phyloP scores from a whole-genome alignment of 2,113 vertebrate species.

The Cinclus cinclus region DNA sequence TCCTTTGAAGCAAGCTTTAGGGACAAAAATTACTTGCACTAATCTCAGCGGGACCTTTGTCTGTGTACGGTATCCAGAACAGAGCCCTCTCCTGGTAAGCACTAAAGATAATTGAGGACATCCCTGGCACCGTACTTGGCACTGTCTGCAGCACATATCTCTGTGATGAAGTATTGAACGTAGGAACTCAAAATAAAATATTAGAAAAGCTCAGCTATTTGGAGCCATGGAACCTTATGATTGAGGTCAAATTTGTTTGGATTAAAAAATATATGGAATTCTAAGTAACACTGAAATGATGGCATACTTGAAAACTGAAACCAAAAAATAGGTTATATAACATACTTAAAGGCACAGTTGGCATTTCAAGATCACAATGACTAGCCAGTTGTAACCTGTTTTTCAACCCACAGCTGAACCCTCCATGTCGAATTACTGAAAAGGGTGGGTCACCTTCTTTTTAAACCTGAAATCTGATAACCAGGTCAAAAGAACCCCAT shows the following conservation, averaged over 20 bases:
- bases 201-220: conserved; percentile 46
- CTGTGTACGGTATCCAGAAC: not conserved
- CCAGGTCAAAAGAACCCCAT: conserved; percentile 49
- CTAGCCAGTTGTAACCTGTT: conserved; percentile 51
- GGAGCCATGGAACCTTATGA: conserved; percentile 25
- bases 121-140: conserved; percentile 39
- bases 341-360: conserved; percentile 39
- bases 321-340: conserved; percentile 41
- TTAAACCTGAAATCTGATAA: conserved; percentile 65
- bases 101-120: conserved; percentile 16
- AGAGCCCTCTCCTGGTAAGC: conserved; percentile 44
- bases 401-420: conserved; percentile 48
- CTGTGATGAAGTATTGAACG: not conserved
- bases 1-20: not conserved
- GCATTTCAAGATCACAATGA: conserved; percentile 48
- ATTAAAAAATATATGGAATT: conserved; percentile 28
- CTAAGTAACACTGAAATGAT: conserved; percentile 1
- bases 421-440: conserved; percentile 34
- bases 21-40: not conserved
- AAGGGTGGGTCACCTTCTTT: conserved; percentile 50
- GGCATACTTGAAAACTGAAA: conserved; percentile 32
- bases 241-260: conserved; percentile 50
- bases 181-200: conserved; percentile 50
- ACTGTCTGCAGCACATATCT: conserved; percentile 35
- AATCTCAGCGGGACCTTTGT: not conserved